A percentile compares a stretch with the other conserved stretches of the same genome.
Evolutionary conservation across 1,140 invertebrate genomes (phyloP).

Genomic region (Protaetia brevitarsis): DNA sequence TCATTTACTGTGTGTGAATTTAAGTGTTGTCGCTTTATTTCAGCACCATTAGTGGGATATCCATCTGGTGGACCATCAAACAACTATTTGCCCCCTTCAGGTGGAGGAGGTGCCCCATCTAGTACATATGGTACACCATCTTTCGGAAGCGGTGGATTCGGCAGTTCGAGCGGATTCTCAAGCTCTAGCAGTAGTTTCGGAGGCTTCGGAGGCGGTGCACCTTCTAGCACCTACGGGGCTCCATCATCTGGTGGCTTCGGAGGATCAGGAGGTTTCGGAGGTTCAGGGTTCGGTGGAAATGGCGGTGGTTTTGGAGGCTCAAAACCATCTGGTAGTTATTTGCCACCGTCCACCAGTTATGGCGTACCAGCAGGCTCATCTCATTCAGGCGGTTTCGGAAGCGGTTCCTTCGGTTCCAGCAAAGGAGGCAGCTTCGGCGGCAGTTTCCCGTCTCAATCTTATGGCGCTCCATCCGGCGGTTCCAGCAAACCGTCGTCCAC

Average conservation of each 20-base stretch:
- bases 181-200: not conserved
- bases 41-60: constrained; percentile 31
- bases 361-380: constrained; percentile 36
- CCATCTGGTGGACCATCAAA: constrained; percentile 37
- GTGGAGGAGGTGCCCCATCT: constrained; percentile 38
- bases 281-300: constrained; percentile 25
- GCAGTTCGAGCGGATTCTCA: not conserved
- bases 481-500: no score
- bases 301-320: constrained; percentile 43
- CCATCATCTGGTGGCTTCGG: constrained; percentile 28
- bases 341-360: constrained; percentile 49
- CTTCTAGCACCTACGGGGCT: constrained; percentile 34
- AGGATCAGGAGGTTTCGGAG: constrained; percentile 4
- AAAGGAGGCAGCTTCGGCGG: constrained; percentile 35
- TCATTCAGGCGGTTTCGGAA: constrained; percentile 45
- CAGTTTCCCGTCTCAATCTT: constrained; percentile 43
- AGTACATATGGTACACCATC: constrained; percentile 41
- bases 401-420: constrained; percentile 41
- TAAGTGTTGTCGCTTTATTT: not conserved
- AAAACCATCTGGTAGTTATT: constrained; percentile 45
- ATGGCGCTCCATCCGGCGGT: constrained; percentile 41
- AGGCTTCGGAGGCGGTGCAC: constrained; percentile 35
- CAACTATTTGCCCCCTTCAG: constrained; percentile 40
- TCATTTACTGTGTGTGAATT: not conserved
- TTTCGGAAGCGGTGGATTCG: not conserved